Conservation (phyloP, 2,113 vertebrate genomes). For the Pristiophorus japonicus region DNA sequence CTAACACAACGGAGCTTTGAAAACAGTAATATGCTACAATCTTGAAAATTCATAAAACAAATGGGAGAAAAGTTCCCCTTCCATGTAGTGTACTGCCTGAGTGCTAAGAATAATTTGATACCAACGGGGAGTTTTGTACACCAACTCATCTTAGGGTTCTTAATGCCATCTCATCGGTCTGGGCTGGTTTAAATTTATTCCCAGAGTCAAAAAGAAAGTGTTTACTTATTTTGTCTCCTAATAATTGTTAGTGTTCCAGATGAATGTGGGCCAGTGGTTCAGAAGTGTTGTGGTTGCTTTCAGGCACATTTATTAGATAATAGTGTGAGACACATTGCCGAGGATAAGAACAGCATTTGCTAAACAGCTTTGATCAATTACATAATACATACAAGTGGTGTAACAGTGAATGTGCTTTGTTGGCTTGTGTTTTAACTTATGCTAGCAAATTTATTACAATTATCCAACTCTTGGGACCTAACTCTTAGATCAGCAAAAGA, state of each 20-base stretch:
- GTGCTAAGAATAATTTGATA: neutral
- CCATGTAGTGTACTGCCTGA: too few species aligned
- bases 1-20: neutral
- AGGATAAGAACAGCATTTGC: neutral
- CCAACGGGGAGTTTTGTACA: neutral
- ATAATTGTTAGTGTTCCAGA: neutral
- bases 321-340: neutral
- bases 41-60: too few species aligned
- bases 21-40: neutral
- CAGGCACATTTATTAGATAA: neutral
- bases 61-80: too few species aligned
- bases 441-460: neutral
- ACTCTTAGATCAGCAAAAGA: neutral
- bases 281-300: neutral
- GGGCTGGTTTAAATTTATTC: neutral
- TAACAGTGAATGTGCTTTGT: neutral
- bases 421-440: neutral
- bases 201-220: too few species aligned
- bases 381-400: neutral
- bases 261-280: neutral
- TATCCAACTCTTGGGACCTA: neutral
- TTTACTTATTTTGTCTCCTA: too few species aligned
- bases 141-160: neutral
- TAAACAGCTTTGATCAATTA: neutral
- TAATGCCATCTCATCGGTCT: neutral